A percentile compares a stretch with the other conserved stretches of the same genome.
phyloP scores from a whole-genome alignment of 2,888 invertebrate genomes.

The Rotaria macrura region DNA sequence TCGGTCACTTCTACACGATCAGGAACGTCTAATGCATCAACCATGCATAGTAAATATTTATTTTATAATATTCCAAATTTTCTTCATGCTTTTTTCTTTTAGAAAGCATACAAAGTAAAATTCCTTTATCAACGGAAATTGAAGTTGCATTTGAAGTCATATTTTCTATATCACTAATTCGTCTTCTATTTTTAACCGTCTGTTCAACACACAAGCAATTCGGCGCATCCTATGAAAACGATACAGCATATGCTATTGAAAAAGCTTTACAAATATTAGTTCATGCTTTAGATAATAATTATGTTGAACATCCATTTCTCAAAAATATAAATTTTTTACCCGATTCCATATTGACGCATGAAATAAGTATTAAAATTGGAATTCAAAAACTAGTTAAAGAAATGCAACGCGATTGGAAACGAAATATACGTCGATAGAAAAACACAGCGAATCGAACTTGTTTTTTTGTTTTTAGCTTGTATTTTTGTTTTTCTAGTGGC shows the following conservation, averaged over 20 bases:
- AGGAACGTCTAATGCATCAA: not conserved
- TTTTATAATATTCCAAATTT: no score
- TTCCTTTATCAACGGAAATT: not conserved
- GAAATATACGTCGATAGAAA: not conserved
- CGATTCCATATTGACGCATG: not conserved
- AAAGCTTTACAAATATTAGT: not conserved
- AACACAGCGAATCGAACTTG: not conserved
- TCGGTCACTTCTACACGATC: not conserved
- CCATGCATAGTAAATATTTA: not conserved
- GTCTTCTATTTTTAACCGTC: not conserved
- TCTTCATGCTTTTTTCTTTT: not conserved
- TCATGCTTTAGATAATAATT: not conserved
- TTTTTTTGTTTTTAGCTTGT: not conserved
- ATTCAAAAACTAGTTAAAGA: not conserved
- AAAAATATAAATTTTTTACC: not conserved
- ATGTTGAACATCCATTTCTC: not conserved
- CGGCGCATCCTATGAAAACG: not conserved
- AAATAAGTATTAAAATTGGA: not conserved
- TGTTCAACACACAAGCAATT: not conserved
- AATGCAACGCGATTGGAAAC: not conserved
- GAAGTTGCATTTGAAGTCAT: not conserved
- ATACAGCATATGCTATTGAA: not conserved
- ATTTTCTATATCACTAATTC: not conserved
- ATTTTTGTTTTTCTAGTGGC: not conserved
- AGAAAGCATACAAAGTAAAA: not conserved